Percentiles rank a stretch among this genome's conserved stretches.
These are phyloP conservation scores for Bucorvus abyssinicus DNA, from an alignment of 2,797 vertebrate genomes.

Conservation along the genomic window DNA sequence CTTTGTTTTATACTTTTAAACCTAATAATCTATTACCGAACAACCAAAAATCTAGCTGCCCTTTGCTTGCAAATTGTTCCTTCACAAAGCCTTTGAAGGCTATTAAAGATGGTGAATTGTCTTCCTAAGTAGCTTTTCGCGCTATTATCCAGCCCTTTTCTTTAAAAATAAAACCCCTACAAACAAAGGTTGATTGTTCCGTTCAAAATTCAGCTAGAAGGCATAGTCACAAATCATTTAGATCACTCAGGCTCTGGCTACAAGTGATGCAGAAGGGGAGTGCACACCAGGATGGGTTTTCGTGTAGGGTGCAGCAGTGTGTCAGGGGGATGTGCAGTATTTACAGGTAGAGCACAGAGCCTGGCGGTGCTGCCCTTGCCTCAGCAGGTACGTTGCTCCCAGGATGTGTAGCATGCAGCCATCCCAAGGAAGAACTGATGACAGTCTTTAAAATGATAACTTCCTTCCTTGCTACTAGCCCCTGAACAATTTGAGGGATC, in stretches of 20 bases:
- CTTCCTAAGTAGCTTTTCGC: slow-evolving; percentile 41
- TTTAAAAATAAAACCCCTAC: not conserved
- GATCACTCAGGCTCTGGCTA: not conserved
- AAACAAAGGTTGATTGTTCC: slow-evolving; percentile 48
- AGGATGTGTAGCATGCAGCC: not conserved
- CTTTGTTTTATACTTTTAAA: slow-evolving; percentile 9
- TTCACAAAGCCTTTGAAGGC: slow-evolving; percentile 3
- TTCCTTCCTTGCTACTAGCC: not conserved
- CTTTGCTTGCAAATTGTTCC: slow-evolving; percentile 5
- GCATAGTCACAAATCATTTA: slow-evolving; percentile 23
- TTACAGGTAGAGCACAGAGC: not conserved
- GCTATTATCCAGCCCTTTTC: not conserved
- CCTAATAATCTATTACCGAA: slow-evolving; percentile 10
- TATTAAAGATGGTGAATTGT: slow-evolving; percentile 11
- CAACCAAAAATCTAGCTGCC: slow-evolving; percentile 2
- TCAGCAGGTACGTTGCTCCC: not conserved
- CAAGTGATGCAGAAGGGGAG: not conserved
- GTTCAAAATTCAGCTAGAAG: slow-evolving; percentile 20
- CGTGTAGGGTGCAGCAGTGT: not conserved
- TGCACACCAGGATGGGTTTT: not conserved
- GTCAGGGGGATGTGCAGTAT: accelerated
- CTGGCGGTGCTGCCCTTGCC: not conserved
- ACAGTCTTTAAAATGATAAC: not conserved
- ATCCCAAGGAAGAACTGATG: not conserved
- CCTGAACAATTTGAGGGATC: not conserved